These are phyloP conservation scores for Orientallactaga bullata DNA, from an alignment of 2,113 vertebrate genomes.

Conservation along the genomic window DNA sequence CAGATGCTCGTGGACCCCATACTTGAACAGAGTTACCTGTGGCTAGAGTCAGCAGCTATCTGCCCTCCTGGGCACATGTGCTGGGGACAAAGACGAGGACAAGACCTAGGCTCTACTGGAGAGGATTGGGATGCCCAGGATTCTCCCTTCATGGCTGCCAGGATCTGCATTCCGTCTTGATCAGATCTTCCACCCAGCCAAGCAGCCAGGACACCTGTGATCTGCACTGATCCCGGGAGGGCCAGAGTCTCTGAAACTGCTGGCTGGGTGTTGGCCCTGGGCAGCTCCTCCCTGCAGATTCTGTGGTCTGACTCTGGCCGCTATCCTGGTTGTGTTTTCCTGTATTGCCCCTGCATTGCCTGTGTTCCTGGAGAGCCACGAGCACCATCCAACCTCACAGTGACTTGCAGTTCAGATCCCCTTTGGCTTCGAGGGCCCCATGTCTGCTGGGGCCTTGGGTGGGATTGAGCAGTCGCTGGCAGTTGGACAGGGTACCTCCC, in stretches of 20 bases:
- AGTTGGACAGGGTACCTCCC: background rate
- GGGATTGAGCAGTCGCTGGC: background rate
- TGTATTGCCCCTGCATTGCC: background rate
- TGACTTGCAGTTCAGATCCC: background rate
- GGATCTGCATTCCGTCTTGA: background rate
- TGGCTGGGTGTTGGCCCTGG: background rate
- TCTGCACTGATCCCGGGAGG: too few relatives aligned
- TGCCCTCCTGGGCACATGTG: too few relatives aligned
- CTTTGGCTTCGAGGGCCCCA: background rate
- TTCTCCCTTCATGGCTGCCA: background rate
- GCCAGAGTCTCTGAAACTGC: background rate
- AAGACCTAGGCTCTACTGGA: background rate
- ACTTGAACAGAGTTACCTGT: background rate
- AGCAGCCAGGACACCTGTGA: background rate
- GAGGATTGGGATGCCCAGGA: background rate
- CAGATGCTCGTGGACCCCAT: background rate
- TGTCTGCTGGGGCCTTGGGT: background rate
- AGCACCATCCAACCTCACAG: background rate
- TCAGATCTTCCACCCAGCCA: background rate
- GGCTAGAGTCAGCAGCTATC: background rate
- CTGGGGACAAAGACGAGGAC: too few relatives aligned
- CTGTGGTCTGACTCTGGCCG: background rate
- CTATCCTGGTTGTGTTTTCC: background rate
- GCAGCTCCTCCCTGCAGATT: background rate
- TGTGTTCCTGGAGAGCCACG: background rate